These are phyloP conservation scores for Crenuchus spilurus DNA, from an alignment of 2,797 vertebrate genomes.

Conservation along the genomic window DNA sequence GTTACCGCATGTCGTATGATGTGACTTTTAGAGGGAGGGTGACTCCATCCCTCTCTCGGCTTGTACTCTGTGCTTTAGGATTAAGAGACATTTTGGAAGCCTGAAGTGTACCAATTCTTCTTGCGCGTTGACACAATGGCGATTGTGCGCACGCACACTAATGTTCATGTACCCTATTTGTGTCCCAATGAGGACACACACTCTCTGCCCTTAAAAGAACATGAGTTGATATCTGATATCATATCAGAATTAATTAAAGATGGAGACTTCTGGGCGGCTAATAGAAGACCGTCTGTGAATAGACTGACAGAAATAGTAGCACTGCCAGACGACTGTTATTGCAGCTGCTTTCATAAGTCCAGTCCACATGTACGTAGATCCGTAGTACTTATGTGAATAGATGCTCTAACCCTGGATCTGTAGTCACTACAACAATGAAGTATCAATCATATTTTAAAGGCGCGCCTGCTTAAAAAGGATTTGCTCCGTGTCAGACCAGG, in stretches of 20 bases:
- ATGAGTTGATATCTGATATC: constrained; percentile 37
- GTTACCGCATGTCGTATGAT: constrained; percentile 17
- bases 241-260: constrained; percentile 57
- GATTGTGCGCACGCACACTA: background rate
- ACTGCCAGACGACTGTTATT: constrained; percentile 48
- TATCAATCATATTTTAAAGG: constrained; percentile 37
- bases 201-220: constrained; percentile 20
- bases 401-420: constrained; percentile 42
- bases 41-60: constrained; percentile 20
- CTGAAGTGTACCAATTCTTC: constrained; percentile 2
- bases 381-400: constrained; percentile 43
- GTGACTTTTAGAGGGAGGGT: constrained; percentile 16
- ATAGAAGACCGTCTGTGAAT: constrained; percentile 52
- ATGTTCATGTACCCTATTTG: background rate
- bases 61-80: constrained; percentile 20
- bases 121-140: constrained; percentile 22
- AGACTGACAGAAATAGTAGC: constrained; percentile 54
- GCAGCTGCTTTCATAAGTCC: constrained; percentile 56
- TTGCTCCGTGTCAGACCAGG: constrained; percentile 17
- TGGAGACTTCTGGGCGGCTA: constrained; percentile 51
- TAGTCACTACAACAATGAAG: constrained; percentile 34
- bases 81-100: background rate
- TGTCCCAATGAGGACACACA: background rate
- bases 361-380: constrained; percentile 49
- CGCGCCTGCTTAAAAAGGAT: constrained; percentile 16